Evolutionary conservation across 2,888 invertebrate genomes (phyloP), one percentile per base, ranked within the genome.

Genomic region (Hipparchia semele): DNA sequence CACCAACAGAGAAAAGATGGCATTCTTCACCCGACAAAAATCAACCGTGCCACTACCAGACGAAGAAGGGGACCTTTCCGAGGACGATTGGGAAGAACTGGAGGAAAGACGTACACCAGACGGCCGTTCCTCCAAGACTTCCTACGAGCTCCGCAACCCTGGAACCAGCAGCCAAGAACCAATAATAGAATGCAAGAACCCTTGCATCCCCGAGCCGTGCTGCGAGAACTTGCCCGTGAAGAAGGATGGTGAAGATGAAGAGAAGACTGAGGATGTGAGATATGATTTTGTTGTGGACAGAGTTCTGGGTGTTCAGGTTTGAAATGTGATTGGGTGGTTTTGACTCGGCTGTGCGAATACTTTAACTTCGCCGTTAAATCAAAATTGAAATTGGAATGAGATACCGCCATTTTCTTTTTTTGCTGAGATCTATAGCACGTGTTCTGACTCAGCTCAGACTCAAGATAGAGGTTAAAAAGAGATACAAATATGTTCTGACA

Each of bases 1-100:
- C 94, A 51, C 6, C 23, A 23, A 64, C 94, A 99, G 99, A 94
- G 98, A 99, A 92, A 99, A 99, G 92, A 98, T 99, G 97, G 98
- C 98, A 60, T 99, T 99, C 94, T 99, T 99, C 90, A 98, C 98
- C 0, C 96, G 97, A 81, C 95, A 96, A 77, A 97, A 96, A 81
- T 90, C 96, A 53, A 96, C 95, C 75, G 96, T 98, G 82, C 97
- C 98, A 72, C 88, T 97, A 77, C 97, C 97, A 1, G 94, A 95
- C 23, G 96, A 97, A 67, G 96, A 96, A 76, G 87, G 83, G 8
- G 88, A 88, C 83, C 81, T 88, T 23, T 93, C 93, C 0, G 92
- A 91, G 68, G 93, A 93, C 81, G 94, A 94, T n/a, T 93, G 93
- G 94, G 93, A 92, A 58, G 90, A 92, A 6, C 79, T 91, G 0